Conservation (phyloP, 2,888 invertebrate genomes). For the Ellobium chinense region DNA sequence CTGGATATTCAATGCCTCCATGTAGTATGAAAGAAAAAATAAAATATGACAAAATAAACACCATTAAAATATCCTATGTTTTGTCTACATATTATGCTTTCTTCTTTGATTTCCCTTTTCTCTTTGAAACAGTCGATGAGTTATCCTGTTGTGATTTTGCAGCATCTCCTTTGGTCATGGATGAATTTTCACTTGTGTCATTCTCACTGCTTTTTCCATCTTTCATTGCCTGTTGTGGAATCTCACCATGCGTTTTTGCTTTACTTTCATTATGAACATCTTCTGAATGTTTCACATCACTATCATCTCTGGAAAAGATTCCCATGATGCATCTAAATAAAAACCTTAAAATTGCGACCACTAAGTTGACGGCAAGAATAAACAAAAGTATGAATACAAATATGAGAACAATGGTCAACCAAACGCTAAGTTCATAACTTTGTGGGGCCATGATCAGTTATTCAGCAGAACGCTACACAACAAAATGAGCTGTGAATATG, state of each 20-base stretch:
- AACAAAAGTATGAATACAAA: constrained; percentile 49
- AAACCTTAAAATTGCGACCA: constrained; percentile 30
- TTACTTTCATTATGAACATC: not conserved
- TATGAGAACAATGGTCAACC: constrained; percentile 45
- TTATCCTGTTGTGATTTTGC: not conserved
- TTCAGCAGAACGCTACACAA: not conserved
- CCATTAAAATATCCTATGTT: no score
- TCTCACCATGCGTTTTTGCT: not conserved
- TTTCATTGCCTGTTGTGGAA: not conserved
- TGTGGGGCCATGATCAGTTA: constrained; percentile 49
- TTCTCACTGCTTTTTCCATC: not conserved
- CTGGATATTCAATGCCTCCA: no score
- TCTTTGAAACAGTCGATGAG: constrained; percentile 7
- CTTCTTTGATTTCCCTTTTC: not conserved
- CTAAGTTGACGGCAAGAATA: constrained; percentile 42
- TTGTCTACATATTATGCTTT: no score
- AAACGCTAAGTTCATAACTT: constrained; percentile 54
- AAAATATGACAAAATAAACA: no score
- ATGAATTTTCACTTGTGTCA: not conserved
- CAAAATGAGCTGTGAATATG: not conserved
- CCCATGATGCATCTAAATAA: constrained; percentile 5
- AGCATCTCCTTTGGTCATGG: not conserved
- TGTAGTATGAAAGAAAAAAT: no score
- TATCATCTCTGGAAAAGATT: constrained; percentile 1
- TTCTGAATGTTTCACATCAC: not conserved